These are phyloP conservation scores for Hirtodrosophila cameraria DNA, from an alignment of 2,888 invertebrate genomes.

Conservation along the genomic window DNA sequence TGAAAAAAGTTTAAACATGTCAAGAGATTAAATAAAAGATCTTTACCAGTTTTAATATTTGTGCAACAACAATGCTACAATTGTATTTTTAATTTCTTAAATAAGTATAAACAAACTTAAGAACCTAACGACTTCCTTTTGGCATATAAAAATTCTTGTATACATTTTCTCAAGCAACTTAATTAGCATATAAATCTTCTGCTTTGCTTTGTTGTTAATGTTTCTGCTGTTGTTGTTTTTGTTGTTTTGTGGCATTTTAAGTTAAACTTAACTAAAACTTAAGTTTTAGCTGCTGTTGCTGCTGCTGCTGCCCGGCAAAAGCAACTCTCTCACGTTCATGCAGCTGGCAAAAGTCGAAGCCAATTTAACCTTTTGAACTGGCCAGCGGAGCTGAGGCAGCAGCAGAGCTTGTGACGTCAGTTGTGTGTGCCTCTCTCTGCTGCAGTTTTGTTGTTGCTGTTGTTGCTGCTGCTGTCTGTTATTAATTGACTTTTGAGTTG, in stretches of 20 bases:
- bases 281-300: conserved; percentile 10
- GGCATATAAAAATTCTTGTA: neutral
- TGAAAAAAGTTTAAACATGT: too few relatives aligned
- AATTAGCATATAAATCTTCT: conserved; percentile 34
- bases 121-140: too few relatives aligned
- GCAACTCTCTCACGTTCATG: conserved; percentile 72
- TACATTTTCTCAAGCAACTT: conserved; percentile 6
- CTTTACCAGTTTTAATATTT: too few relatives aligned
- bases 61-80: too few relatives aligned
- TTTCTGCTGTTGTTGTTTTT: neutral
- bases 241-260: neutral
- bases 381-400: conserved; percentile 38
- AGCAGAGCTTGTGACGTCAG: conserved; percentile 73
- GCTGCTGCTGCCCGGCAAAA: neutral
- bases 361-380: conserved; percentile 75
- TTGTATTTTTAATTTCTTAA: too few relatives aligned
- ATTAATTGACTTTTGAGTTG: conserved; percentile 80
- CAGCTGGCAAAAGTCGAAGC: conserved; percentile 43
- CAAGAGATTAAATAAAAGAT: too few relatives aligned
- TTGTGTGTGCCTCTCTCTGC: conserved; percentile 23
- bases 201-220: conserved; percentile 1
- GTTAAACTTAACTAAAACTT: conserved; percentile 2
- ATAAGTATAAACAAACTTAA: too few relatives aligned
- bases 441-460: conserved; percentile 44
- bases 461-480: conserved; percentile 51